Base-by-base conservation (phyloP, 2,113 vertebrate species). In the Pyrgilauda ruficollis region DNA sequence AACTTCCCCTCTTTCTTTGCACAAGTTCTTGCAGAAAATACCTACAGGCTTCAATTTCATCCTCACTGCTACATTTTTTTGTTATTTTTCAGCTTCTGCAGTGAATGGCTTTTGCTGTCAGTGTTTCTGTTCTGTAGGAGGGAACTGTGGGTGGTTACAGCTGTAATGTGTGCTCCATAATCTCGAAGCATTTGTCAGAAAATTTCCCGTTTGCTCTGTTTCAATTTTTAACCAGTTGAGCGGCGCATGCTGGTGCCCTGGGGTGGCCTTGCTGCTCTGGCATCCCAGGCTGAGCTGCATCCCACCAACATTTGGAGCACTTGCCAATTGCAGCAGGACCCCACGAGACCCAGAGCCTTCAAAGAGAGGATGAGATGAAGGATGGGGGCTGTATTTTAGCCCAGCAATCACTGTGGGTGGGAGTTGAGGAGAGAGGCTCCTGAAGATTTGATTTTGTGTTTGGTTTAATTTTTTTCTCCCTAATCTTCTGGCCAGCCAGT, bases 91-190 rank as follows among this genome's bases (percentile, higher is more conserved):
- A 87, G 33, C 90, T 94, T 82, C 84, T 96, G 50, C 86, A 81
- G 92, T 84, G 95, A 94, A 94, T 93, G 91, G 94, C 10, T 96
- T 96, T 90, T 75, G 88, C 96, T 96, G 78, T 93, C 90, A 93
- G 86, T 95, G 84, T 91, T 93, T 95, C 94, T 97, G 94, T 93
- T 96, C 94, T 92, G 96, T 97, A 75, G 96, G 96, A 97, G 96
- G 93, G 92, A 93, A 4, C 96, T 87, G 96, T 96, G 94, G 96
- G 96, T 93, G 96, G 96, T 87, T 96, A 94, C 95, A 97, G 96
- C 93, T 97, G 96, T 94, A 96, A 92, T n/a, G 58, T 95, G 88
- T 92, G 90, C 88, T 89, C 89, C 94, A 92, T 77, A 89, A 96
- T 93, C 90, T 89, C 2, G 0, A 64, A 95, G 88, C 94, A 94